phyloP scores from a whole-genome alignment of 2,797 vertebrate genomes.

The Picus viridis region DNA sequence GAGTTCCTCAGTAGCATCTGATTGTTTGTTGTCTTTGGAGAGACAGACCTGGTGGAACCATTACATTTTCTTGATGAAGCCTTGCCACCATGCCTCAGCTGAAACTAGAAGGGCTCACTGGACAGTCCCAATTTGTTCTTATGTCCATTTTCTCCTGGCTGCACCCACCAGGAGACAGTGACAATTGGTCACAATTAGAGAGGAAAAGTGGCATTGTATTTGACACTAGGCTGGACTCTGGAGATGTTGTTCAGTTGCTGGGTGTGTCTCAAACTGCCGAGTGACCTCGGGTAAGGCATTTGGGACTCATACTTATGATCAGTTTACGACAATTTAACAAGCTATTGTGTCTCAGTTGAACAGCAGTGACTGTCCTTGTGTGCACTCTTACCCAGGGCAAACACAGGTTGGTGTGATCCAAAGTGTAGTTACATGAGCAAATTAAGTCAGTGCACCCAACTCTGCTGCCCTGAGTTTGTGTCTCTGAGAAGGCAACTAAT shows the following conservation, averaged over 20 bases:
- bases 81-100: neutral
- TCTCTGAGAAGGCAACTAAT: neutral
- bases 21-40: neutral
- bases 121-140: constrained; percentile 4
- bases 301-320: constrained; percentile 65
- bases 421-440: neutral
- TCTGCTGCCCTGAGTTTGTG: neutral
- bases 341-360: constrained; percentile 69
- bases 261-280: constrained; percentile 63
- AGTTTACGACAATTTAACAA: constrained; percentile 70
- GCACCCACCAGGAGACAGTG: constrained; percentile 28
- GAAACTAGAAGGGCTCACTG: neutral
- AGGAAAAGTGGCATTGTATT: constrained; percentile 57
- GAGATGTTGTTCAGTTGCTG: constrained; percentile 45
- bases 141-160: constrained; percentile 30
- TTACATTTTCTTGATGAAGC: neutral
- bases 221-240: constrained; percentile 32
- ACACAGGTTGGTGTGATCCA: neutral
- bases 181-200: constrained; percentile 52
- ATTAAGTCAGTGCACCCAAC: neutral
- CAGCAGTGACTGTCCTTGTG: constrained; percentile 60
- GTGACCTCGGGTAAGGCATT: constrained; percentile 66
- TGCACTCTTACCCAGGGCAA: constrained; percentile 63
- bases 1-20: neutral
- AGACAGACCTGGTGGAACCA: neutral